Evolutionary conservation across 2,888 invertebrate genomes (phyloP), one percentile per base, ranked within the genome.

Genomic region (Ectropis crepuscularia): DNA sequence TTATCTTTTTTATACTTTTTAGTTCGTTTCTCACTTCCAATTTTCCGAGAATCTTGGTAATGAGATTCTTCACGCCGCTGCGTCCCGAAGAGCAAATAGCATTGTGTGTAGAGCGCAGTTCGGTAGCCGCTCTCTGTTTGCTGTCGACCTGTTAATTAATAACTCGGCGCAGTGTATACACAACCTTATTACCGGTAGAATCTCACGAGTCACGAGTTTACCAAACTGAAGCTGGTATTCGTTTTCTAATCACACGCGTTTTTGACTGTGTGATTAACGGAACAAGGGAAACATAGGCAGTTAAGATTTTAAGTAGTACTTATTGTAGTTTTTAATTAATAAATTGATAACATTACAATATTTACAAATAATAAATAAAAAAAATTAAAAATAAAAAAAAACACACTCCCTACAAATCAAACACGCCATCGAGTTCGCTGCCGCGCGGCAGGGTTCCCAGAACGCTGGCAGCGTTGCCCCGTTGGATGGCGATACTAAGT

Each of bases 61-160:
- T 92, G 91, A 91, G 90, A 86, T 87, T 89, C 89, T 86, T 84
- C 87, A 86, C 82, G 85, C 85, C 86, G 88, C 87, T 86, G 84
- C 83, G 82, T 85, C 88, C 82, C 86, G 80, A 78, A 83, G 81
- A 77, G 83, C 81, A 89, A 92, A 92, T 79, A 86, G 66, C 71
- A 74, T 80, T 92, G 91, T 92, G 87, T 92, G 76, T 87, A 72
- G 61, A 90, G 92, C 89, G 90, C 90, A 88, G 85, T 77, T 85
- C 92, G 78, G 92, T 91, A 92, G 92, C 92, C 83, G 81, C 84
- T 80, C 83, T 82, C 87, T 92, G 89, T 92, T 92, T 92, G 87
- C 90, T 91, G 92, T 92, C 92, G 90, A 92, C 88, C 89, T 91
- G 92, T 88, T 92, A 92, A 92, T 92, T 92, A 92, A 92, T 92